A percentile compares a stretch with the other conserved stretches of the same genome.
phyloP scores from a whole-genome alignment of 2,888 invertebrate species.

The Muscina levida region DNA sequence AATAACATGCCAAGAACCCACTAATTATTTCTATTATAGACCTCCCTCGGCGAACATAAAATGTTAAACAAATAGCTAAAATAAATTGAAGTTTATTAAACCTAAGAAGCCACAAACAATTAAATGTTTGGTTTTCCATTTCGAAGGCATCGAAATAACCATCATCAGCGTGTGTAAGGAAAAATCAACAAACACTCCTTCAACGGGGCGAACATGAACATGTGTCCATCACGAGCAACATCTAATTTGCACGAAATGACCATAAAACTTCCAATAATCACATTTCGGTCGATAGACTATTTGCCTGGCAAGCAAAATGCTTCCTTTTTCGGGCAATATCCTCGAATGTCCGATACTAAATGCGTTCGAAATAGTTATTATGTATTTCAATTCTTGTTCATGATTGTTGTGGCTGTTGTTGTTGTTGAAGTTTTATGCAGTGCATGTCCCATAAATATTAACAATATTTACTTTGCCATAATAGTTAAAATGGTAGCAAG shows the following conservation, averaged over 20 bases:
- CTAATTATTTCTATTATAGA: neutral
- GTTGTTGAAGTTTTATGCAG: slow-evolving; percentile 9
- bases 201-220: too few species aligned
- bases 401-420: neutral
- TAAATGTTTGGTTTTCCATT: slow-evolving; percentile 6
- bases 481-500: slow-evolving; percentile 10
- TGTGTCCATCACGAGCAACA: slow-evolving; percentile 4
- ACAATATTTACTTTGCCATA: slow-evolving; percentile 57
- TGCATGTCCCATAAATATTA: slow-evolving; percentile 58
- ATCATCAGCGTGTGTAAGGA: too few species aligned
- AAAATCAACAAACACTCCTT: too few species aligned
- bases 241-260: slow-evolving; percentile 43
- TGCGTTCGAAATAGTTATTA: slow-evolving; percentile 16
- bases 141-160: too few species aligned
- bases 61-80: neutral
- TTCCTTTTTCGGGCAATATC: neutral
- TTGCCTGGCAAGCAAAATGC: neutral
- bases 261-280: slow-evolving; percentile 52
- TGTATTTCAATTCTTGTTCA: neutral
- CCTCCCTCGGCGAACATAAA: neutral
- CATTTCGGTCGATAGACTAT: neutral
- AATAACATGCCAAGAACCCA: neutral
- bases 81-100: slow-evolving; percentile 2
- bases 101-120: neutral
- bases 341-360: neutral